phyloP scores from a whole-genome alignment of 2,113 vertebrate genomes.

The Asarcornis scutulata region DNA sequence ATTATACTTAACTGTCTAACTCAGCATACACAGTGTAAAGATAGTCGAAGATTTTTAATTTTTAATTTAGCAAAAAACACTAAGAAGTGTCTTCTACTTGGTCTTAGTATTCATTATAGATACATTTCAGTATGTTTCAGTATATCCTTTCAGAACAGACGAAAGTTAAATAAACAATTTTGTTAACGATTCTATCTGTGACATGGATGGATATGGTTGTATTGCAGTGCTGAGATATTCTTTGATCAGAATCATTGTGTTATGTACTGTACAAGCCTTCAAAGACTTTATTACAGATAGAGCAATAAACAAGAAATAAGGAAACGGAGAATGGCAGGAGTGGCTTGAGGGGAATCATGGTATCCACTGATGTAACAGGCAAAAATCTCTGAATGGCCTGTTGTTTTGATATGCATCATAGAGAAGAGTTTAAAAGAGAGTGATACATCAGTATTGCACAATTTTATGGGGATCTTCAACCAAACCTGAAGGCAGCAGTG shows the following conservation, averaged over 20 bases:
- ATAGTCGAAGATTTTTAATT: neutral
- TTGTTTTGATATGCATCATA: neutral
- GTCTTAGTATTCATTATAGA: neutral
- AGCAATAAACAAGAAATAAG: neutral
- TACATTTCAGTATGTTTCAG: neutral
- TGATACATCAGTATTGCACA: neutral
- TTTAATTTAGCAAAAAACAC: neutral
- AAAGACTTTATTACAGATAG: neutral
- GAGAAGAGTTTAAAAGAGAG: neutral
- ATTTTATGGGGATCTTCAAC: neutral
- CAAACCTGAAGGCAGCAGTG: neutral
- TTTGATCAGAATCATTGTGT: neutral
- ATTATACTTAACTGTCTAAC: too few species aligned
- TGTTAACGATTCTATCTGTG: neutral
- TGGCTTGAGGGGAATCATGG: neutral
- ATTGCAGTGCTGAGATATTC: neutral
- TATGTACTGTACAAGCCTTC: neutral
- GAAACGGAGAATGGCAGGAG: neutral
- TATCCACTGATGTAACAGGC: neutral
- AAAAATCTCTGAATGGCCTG: neutral
- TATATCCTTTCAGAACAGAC: neutral
- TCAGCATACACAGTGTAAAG: too few species aligned
- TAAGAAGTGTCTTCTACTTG: neutral
- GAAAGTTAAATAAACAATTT: neutral
- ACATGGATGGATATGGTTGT: neutral